These are phyloP conservation scores for Conus canariensis DNA, from an alignment of 2,888 invertebrate species.

Conservation along the genomic window DNA sequence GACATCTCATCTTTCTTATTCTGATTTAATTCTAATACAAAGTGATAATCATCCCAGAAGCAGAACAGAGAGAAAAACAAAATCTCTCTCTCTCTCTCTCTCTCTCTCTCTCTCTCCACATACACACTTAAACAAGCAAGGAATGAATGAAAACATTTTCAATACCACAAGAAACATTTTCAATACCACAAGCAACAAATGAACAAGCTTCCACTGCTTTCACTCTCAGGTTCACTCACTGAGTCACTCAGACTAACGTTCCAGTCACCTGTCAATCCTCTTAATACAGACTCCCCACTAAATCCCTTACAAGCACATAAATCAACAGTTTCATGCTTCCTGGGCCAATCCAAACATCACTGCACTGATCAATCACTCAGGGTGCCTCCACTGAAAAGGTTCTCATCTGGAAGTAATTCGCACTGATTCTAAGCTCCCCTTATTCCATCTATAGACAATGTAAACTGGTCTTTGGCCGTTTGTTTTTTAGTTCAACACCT, in stretches of 20 bases:
- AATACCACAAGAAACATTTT: not conserved
- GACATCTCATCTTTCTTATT: too few relatives aligned
- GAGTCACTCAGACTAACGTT: not conserved
- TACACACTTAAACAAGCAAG: too few relatives aligned
- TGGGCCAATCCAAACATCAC: slow-evolving; percentile 8
- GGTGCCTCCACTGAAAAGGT: not conserved
- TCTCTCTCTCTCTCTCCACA: too few relatives aligned
- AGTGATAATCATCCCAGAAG: too few relatives aligned
- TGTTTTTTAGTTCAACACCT: not conserved
- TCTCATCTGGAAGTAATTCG: not conserved
- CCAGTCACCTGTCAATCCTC: not conserved
- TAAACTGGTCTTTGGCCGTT: not conserved
- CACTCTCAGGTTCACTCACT: not conserved
- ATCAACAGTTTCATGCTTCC: slow-evolving; percentile 4
- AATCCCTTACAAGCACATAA: not conserved
- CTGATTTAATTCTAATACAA: too few relatives aligned
- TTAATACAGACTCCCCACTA: not conserved
- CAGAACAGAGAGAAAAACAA: too few relatives aligned
- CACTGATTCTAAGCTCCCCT: not conserved
- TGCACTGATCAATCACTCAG: slow-evolving; percentile 5
- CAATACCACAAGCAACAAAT: not conserved
- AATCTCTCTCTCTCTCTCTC: too few relatives aligned
- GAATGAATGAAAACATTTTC: too few relatives aligned
- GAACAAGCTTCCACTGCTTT: not conserved
- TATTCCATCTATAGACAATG: not conserved